These are phyloP conservation scores for Pseudanteris insignis DNA, from an alignment of 2,888 invertebrate species.

Conservation along the genomic window DNA sequence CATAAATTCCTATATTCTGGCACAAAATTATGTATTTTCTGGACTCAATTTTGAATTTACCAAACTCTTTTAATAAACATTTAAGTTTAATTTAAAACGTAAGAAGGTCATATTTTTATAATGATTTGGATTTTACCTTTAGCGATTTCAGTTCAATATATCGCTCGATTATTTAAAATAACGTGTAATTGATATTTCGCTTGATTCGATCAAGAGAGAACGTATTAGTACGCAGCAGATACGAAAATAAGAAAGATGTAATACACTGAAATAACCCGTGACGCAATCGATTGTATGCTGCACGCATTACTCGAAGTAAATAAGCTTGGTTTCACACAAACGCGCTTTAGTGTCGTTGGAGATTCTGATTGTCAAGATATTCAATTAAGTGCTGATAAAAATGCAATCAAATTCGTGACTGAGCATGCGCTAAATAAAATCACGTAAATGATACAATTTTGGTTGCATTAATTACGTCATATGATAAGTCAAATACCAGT, in stretches of 20 bases:
- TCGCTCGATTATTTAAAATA: no score
- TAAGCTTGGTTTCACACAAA: slow-evolving; percentile 31
- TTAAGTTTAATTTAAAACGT: no score
- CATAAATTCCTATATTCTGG: no score
- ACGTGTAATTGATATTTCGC: slow-evolving; percentile 15
- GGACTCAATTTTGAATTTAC: no score
- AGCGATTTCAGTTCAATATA: no score
- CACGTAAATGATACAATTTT: slow-evolving; percentile 8
- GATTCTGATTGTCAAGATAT: slow-evolving; percentile 28
- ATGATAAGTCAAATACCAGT: not conserved
- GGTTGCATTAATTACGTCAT: not conserved
- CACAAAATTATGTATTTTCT: no score
- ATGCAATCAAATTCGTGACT: no score
- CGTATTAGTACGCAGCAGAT: slow-evolving; percentile 36
- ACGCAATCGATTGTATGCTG: slow-evolving; percentile 47
- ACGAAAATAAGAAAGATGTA: slow-evolving; percentile 47
- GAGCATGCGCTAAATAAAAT: no score
- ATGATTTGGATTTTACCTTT: no score
- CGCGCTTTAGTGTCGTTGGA: slow-evolving; percentile 16
- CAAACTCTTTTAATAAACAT: no score
- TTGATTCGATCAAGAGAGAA: slow-evolving; percentile 38
- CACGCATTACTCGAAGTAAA: slow-evolving; percentile 42
- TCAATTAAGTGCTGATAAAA: slow-evolving; percentile 24
- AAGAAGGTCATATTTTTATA: no score
- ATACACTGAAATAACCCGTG: slow-evolving; percentile 46